These are phyloP conservation scores for Epinephelus moara DNA, from an alignment of 2,113 vertebrate species.

Conservation along the genomic window DNA sequence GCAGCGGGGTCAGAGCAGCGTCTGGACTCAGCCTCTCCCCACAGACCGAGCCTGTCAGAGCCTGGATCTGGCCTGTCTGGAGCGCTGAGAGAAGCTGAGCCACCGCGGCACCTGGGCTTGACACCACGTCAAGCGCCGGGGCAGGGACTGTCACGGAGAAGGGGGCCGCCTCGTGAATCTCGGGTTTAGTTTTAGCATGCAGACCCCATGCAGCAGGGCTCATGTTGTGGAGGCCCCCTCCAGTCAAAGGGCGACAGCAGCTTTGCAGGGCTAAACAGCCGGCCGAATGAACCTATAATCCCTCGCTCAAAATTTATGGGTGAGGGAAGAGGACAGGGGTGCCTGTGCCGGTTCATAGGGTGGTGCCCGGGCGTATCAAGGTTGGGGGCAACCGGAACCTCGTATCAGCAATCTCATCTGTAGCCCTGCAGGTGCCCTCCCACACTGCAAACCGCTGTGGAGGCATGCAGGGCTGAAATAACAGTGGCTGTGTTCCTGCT, in stretches of 20 bases:
- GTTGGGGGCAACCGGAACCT: conserved; percentile 54
- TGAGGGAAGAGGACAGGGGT: conserved; percentile 33
- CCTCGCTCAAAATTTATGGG: conserved; percentile 41
- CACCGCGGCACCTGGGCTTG: conserved; percentile 63
- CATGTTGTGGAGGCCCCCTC: conserved; percentile 53
- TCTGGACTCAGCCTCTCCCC: conserved; percentile 72
- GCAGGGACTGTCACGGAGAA: conserved; percentile 71
- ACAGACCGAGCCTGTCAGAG: conserved; percentile 81
- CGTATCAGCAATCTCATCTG: conserved; percentile 72
- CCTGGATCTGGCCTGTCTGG: conserved; percentile 74
- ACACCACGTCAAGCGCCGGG: conserved; percentile 72
- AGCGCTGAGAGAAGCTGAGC: conserved; percentile 50
- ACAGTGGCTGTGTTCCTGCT: conserved; percentile 38
- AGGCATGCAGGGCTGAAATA: conserved; percentile 53
- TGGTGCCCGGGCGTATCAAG: conserved; percentile 31
- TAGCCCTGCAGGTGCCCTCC: conserved; percentile 58
- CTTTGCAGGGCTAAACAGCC: conserved; percentile 37
- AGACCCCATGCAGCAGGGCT: conserved; percentile 35
- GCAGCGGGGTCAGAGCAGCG: conserved; percentile 77
- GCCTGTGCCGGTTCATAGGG: conserved; percentile 8
- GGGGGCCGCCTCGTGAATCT: conserved; percentile 61
- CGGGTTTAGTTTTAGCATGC: conserved; percentile 65
- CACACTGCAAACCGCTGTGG: conserved; percentile 24
- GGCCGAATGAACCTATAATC: conserved; percentile 58
- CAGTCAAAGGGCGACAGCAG: conserved; percentile 39